Conservation (phyloP, 2,113 vertebrate species). For the Poicephalus gulielmi region DNA sequence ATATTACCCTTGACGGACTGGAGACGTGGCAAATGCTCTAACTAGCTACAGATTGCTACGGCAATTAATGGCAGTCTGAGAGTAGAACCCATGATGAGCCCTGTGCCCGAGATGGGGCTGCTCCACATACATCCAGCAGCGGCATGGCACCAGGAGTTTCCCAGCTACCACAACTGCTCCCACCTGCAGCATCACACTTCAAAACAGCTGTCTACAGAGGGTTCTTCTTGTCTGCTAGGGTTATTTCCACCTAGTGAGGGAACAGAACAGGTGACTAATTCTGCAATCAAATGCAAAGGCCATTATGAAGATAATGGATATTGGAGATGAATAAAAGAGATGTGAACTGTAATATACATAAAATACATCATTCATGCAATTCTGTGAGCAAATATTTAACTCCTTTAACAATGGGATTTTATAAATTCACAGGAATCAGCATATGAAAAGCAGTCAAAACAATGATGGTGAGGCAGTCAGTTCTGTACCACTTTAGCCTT, state of each 20-base stretch:
- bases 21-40: not conserved
- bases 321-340: not conserved
- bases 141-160: not conserved
- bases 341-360: not conserved
- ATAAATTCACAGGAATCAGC: not conserved
- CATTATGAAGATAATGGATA: not conserved
- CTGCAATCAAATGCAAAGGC: not conserved
- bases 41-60: not conserved
- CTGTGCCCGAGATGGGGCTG: rapidly evolving
- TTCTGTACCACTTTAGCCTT: not conserved
- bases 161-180: not conserved
- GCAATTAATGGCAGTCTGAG: too few relatives aligned
- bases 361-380: not conserved
- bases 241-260: not conserved
- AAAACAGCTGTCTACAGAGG: not conserved
- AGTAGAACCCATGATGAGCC: not conserved
- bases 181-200: not conserved
- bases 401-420: not conserved
- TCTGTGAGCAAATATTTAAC: not conserved
- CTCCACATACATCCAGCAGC: rapidly evolving
- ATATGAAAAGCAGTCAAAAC: not conserved
- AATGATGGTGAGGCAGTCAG: too few relatives aligned
- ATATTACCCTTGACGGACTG: not conserved
- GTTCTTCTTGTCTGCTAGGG: rapidly evolving
- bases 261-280: not conserved